Conservation (phyloP, 2,113 vertebrate genomes). For the Uropsilus gracilis region DNA sequence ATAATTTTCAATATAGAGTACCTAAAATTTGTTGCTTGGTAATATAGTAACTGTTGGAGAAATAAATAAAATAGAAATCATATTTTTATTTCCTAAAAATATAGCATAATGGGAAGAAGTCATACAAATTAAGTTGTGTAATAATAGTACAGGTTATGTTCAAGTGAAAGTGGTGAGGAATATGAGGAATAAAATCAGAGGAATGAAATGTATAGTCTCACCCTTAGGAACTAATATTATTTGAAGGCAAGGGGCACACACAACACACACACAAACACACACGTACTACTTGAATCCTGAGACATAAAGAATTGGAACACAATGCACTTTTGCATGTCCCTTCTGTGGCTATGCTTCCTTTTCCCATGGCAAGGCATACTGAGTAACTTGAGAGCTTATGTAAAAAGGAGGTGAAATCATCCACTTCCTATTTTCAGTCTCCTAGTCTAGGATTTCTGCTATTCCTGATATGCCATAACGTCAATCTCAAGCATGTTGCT, state of each 20-base stretch:
- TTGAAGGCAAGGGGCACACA: neutral
- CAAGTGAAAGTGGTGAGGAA: neutral
- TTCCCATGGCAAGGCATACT: neutral
- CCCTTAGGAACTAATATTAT: neutral
- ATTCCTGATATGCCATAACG: neutral
- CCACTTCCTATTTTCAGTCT: neutral
- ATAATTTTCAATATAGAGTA: neutral
- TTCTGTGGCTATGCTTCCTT: neutral
- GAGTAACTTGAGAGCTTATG: neutral
- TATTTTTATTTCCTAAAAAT: neutral
- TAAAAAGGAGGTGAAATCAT: neutral
- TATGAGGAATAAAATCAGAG: neutral
- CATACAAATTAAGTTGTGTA: neutral
- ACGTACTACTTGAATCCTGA: neutral
- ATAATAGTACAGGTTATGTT: neutral
- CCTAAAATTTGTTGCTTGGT: neutral
- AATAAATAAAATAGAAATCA: neutral
- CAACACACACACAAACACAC: neutral
- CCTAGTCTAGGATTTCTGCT: constrained; percentile 10
- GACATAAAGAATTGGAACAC: neutral
- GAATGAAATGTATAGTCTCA: neutral
- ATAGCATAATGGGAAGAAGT: neutral
- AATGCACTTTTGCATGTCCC: neutral
- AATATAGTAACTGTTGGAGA: neutral
- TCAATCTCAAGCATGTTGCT: neutral